Base-by-base conservation (phyloP, 2,113 vertebrate species). In the Leptodactylus fuscus region DNA sequence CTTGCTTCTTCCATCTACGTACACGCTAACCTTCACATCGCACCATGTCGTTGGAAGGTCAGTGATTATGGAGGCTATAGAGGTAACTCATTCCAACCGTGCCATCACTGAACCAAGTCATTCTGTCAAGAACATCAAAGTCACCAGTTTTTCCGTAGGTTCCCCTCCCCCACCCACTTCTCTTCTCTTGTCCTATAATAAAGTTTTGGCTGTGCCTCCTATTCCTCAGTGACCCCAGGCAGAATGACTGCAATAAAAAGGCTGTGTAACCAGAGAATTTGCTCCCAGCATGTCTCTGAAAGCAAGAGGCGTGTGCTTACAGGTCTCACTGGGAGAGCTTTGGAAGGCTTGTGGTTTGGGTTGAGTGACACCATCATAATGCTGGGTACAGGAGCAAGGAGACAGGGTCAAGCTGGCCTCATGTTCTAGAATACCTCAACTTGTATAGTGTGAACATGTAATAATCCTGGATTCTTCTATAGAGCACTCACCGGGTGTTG, bases 281-380 rank as follows among this genome's bases (percentile, higher is more conserved):
- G 62, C 48, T 71, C 24, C 83, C 62, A 85, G 49, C 75, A 34
- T 13, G 53, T 58, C 70, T 83, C 34, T 71, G 7, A 70, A 70
- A 44, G 53, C 73, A 8, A 48, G 75, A 85, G 75, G 83, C 83
- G 16, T 85, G 83, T 79, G 60, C 58, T 49, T 18, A 85, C 83
- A 79, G 46, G 83, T 70, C 24, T 36, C 29, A 41, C 27, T 53
- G 60, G 71, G 60, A 70, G 32, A 70, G 60, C 58, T 38, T 16
- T 46, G 51, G 75, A 62, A 65, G 46, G 60, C 58, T 38, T 79
- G 48, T 55, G 29, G 48, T 44, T 41, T 48, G 73, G 29, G 36
- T 10, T 41, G 75, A 85, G 29, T 85, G 83, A 85, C 60, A 79
- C 46, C 46, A 15, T 53, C 34, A 79, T 48, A 70, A 55, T 70